A percentile compares a stretch with the other conserved stretches of the same genome.
Conservation (phyloP, 2,113 vertebrate genomes). For the Prochilodus magdalenae region DNA sequence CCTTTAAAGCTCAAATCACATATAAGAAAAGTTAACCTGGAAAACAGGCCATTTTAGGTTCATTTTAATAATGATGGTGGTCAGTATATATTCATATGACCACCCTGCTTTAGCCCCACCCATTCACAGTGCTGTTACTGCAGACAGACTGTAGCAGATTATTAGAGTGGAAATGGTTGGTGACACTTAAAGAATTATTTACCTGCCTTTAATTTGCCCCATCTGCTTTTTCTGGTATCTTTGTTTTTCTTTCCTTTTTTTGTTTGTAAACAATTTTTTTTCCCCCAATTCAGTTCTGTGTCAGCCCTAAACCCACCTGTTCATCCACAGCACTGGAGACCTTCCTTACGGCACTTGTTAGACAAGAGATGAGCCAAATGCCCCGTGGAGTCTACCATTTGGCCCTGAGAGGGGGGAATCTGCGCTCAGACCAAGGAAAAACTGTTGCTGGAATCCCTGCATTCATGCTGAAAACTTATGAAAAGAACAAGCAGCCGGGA, state of each 20-base stretch:
- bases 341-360: conserved; percentile 87
- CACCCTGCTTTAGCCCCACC: too few relatives aligned
- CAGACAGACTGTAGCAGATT: too few relatives aligned
- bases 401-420: conserved; percentile 78
- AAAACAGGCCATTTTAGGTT: too few relatives aligned
- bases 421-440: conserved; percentile 86
- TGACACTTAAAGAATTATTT: not conserved
- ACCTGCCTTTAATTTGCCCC: too few relatives aligned
- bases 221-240: too few relatives aligned
- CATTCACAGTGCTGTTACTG: too few relatives aligned
- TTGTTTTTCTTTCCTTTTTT: not conserved
- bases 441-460: conserved; percentile 85
- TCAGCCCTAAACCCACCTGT: not conserved
- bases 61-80: too few relatives aligned
- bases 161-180: not conserved
- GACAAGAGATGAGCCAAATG: conserved; percentile 92
- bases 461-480: conserved; percentile 92
- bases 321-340: conserved; percentile 81
- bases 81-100: too few relatives aligned
- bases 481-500: conserved; percentile 95
- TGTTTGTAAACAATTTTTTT: not conserved
- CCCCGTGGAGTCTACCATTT: conserved; percentile 92
- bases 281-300: not conserved
- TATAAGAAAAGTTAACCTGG: too few relatives aligned
- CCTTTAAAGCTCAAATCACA: too few relatives aligned